Conservation (phyloP, 2,888 invertebrate species). For the Protonemura montana region DNA sequence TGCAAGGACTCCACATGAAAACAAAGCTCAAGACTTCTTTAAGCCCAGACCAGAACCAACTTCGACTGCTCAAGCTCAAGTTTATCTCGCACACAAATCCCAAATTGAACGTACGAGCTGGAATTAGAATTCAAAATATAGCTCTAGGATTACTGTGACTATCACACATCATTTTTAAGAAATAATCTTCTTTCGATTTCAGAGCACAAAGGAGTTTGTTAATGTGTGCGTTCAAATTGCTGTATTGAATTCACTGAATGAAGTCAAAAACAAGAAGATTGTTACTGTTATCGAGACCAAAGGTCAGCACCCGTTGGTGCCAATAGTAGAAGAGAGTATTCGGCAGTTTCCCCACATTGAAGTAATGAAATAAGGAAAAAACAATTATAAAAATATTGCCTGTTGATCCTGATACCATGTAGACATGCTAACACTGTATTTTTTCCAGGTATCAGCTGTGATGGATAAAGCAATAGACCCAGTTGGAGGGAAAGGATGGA, state of each 20-base stretch:
- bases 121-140: background rate
- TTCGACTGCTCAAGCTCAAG: slow-evolving; percentile 8
- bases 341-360: slow-evolving; percentile 8
- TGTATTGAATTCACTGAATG: background rate
- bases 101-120: background rate
- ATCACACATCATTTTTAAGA: no score
- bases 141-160: background rate
- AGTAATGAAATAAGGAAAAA: background rate
- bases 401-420: no score
- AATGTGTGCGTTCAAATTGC: slow-evolving; percentile 15
- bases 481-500: background rate
- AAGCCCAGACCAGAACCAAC: background rate
- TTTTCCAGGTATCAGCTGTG: background rate
- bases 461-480: background rate
- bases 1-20: slow-evolving; percentile 13
- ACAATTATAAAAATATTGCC: background rate
- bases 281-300: slow-evolving; percentile 20
- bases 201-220: slow-evolving; percentile 30
- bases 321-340: slow-evolving; percentile 19
- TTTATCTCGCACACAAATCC: slow-evolving; percentile 26
- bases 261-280: background rate
- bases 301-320: background rate
- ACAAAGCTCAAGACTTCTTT: background rate
- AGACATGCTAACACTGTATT: no score
- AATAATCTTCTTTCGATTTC: background rate